Evolutionary conservation across 1,140 invertebrate genomes (phyloP).

Genomic region (Caenorhabditis latens): DNA sequence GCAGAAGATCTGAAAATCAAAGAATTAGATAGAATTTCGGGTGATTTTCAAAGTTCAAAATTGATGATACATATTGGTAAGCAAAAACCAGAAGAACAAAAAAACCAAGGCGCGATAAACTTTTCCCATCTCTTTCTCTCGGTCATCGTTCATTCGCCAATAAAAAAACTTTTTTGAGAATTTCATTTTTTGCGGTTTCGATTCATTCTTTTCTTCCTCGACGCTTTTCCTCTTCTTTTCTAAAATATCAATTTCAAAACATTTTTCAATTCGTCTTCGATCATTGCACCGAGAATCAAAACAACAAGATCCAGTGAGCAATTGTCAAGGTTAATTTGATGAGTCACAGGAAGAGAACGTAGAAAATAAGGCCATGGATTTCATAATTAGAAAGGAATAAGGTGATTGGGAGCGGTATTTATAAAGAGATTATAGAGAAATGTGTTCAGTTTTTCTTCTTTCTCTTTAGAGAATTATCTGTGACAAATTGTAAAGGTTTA

Average conservation of each 20-base stretch:
- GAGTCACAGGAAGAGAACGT: not conserved
- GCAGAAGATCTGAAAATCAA: not conserved
- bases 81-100: not conserved
- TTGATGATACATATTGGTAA: too few species aligned
- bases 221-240: not conserved
- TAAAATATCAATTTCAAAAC: not conserved
- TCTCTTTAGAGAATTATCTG: too few species aligned
- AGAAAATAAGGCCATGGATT: too few species aligned
- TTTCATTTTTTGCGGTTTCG: conserved; percentile 14
- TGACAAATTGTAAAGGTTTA: too few species aligned
- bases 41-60: not conserved
- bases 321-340: not conserved
- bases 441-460: too few species aligned
- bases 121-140: conserved; percentile 36
- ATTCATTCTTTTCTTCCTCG: not conserved
- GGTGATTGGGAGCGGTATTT: too few species aligned
- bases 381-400: too few species aligned
- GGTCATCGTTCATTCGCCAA: conserved; percentile 29
- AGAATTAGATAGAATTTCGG: not conserved
- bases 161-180: conserved; percentile 5
- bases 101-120: not conserved
- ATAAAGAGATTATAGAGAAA: too few species aligned
- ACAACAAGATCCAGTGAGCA: not conserved
- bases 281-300: not conserved
- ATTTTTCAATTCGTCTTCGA: not conserved